These are phyloP conservation scores for Cercocebus atys DNA, from an alignment of 2,113 vertebrate genomes.

Conservation along the genomic window DNA sequence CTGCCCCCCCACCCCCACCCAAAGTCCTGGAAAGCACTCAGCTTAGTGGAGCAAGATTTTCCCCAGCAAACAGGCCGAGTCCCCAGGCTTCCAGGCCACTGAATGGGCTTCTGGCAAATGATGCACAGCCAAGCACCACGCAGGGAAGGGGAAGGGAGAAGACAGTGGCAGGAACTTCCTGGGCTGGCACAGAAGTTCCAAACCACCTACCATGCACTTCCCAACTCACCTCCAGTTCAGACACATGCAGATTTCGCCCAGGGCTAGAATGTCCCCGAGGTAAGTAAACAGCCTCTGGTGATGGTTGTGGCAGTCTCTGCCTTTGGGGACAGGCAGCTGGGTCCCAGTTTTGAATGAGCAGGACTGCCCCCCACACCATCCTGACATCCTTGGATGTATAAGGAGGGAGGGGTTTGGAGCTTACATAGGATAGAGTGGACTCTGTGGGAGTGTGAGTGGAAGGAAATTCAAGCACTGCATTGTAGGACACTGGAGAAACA, in stretches of 20 bases:
- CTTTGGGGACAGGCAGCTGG: background rate
- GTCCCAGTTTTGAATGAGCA: background rate
- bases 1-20: background rate
- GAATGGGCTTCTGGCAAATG: background rate
- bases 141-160: background rate
- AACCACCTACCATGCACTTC: background rate
- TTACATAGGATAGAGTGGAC: background rate
- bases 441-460: background rate
- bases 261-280: fast-evolving
- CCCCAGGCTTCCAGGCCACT: background rate
- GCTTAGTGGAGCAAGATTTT: background rate
- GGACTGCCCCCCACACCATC: background rate
- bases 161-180: background rate
- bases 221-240: background rate
- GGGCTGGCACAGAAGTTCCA: background rate
- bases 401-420: background rate
- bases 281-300: fast-evolving
- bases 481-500: background rate
- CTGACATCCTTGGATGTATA: background rate
- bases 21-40: background rate
- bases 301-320: background rate
- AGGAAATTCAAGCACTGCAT: background rate
- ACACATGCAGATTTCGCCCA: fast-evolving
- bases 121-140: fast-evolving
- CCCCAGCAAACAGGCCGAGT: background rate